A percentile compares a stretch with the other conserved stretches of the same genome.
These are phyloP conservation scores for Macrobrachium rosenbergii DNA, from an alignment of 1,140 invertebrate species.

Conservation along the genomic window DNA sequence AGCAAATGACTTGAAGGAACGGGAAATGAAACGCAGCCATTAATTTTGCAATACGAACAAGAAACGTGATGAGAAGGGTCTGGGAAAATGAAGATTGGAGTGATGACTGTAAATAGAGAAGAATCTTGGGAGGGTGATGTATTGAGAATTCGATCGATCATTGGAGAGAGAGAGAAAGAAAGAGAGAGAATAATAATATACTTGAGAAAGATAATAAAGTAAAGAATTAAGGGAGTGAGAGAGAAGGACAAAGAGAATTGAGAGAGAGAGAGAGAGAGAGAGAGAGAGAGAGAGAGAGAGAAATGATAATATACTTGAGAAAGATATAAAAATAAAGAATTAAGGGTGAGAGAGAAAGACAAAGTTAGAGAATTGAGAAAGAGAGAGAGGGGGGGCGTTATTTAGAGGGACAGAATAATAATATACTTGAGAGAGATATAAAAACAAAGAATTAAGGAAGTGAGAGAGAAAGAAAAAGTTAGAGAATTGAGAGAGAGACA, in stretches of 20 bases:
- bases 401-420: not conserved
- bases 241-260: too few species aligned
- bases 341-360: not conserved
- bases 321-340: not conserved
- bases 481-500: not conserved
- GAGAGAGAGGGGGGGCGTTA: not conserved
- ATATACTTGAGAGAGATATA: too few species aligned
- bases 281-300: constrained; percentile 13
- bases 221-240: not conserved
- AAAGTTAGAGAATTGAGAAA: not conserved
- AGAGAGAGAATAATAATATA: not conserved
- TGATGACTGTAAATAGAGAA: too few species aligned
- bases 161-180: not conserved
- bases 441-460: not conserved
- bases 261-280: constrained; percentile 19
- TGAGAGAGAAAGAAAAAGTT: not conserved
- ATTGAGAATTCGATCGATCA: not conserved
- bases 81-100: too few species aligned
- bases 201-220: too few species aligned
- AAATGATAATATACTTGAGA: not conserved
- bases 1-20: not conserved
- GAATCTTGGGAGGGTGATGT: not conserved
- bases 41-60: too few species aligned
- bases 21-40: not conserved
- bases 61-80: too few species aligned